Evolutionary conservation across 2,113 vertebrate species (phyloP), one percentile per base, ranked within the genome.

Genomic region (Trogon surrucura): DNA sequence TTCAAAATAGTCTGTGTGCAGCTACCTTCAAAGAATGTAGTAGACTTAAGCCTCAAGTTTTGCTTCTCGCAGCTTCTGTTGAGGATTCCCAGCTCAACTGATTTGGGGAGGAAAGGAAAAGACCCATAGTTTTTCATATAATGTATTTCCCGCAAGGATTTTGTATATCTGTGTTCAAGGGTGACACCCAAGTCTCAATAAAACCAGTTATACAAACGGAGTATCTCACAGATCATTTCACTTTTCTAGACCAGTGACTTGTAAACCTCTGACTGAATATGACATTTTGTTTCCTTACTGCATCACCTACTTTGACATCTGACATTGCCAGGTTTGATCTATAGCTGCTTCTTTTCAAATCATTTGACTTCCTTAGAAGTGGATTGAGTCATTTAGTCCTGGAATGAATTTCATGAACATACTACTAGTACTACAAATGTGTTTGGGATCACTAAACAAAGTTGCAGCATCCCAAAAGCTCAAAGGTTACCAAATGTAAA

Each of bases 51-150:
- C 25, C n/a, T 78, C 22, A 32, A 25, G 25, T 25, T 87, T 77
- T 64, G 12, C n/a, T 77, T 89, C 56, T 69, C 2, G 0, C 32
- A 81, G 26, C 20, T 85, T 70, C 62, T 75, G 32, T 16, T 74
- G 25, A 36, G 29, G 34, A 74, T 36, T 83, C 22, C 34, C 61
- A 93, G 14, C 57, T 82, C 61, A 75, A 21, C 11, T 1, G 2
- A 94, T 3, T 6, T 22, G 9, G 11, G 6, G 9, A 27, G 17
- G 29, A 84, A 62, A 7, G 5, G 1, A 2, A 47, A 69, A 23
- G 3, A 0, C 0, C 1, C 3, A 0, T 15, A 22, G 21, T 66
- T 91, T 71, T 38, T 56, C 15, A 54, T 51, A 36, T 3, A 62
- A 58, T 5, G 6, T 32, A 74, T 54, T 16, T 8, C 10, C 20